A percentile compares a stretch with the other conserved stretches of the same genome.
phyloP scores from a whole-genome alignment of 2,888 invertebrate genomes.

The Pasiphila rectangulata region DNA sequence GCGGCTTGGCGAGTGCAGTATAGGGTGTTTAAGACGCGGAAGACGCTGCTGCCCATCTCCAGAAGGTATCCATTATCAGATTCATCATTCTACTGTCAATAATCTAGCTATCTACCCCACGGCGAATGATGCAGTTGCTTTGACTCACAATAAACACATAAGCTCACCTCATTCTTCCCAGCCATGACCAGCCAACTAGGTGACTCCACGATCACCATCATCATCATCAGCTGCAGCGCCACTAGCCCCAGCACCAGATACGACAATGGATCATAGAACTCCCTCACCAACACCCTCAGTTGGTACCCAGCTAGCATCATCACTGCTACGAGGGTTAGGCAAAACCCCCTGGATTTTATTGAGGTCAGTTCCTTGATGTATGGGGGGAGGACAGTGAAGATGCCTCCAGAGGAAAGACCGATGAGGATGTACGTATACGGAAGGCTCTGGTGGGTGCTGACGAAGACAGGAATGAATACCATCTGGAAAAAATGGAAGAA shows the following conservation, averaged over 20 bases:
- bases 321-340: constrained; percentile 45
- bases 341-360: constrained; percentile 42
- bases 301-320: constrained; percentile 51
- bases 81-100: no score
- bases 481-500: constrained; percentile 20
- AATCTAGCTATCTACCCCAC: no score
- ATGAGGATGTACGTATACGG: constrained; percentile 48
- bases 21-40: no score
- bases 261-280: constrained; percentile 26
- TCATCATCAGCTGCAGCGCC: constrained; percentile 49
- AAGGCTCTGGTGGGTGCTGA: constrained; percentile 2
- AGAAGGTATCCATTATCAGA: no score
- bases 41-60: no score
- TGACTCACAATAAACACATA: no score
- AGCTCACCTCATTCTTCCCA: constrained; percentile 56
- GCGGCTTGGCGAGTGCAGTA: no score
- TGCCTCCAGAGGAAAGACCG: constrained; percentile 55
- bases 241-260: constrained; percentile 55
- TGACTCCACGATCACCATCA: constrained; percentile 54
- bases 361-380: constrained; percentile 57
- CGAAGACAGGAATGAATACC: constrained; percentile 16
- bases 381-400: constrained; percentile 57
- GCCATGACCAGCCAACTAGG: constrained; percentile 59
- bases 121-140: no score
- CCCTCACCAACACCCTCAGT: constrained; percentile 9